Base-by-base conservation (phyloP, 2,888 invertebrate genomes). In the Nebria brevicollis region DNA sequence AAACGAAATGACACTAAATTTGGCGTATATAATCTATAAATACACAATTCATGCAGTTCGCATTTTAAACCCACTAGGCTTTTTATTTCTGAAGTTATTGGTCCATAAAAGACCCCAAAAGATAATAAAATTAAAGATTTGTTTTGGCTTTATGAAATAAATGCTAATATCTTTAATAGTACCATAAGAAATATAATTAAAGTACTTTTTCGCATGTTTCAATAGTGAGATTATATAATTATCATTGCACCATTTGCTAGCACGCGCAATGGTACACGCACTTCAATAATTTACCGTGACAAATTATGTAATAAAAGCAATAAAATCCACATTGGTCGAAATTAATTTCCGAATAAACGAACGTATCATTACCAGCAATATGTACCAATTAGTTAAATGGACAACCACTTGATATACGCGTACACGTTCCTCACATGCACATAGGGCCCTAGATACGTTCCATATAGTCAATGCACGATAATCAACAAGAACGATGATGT, bases 401-500 rank as follows among this genome's bases (percentile, higher is more conserved):
- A 25, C 70, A 70, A 13, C 10, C 70, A 70, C 70, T 70, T 70
- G 66, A 66, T 66, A 6, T 66, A 34, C 2, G 34, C 34, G 34
- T 34, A 68, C 68, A 0, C 68, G 25, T 26, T 6, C n/a, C 68
- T 25, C 15, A 68, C 68, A 68, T 26, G 8, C 15, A 68, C 13
- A n/a, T 26, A 68, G 20, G 8, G 20, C 15, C 68, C 15, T 26
- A 68, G 20, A 68, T 26, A 68, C 68, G 34, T 34, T 26, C 25
- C 11, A 4, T 26, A 11, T 26, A 25, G 8, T 10, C 25, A 26
- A 70, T 70, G 43, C 43, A 34, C 34, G 34, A 34, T 5, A 34
- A 34, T n/a, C 42, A 41, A 41, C 42, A 73, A 15, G 42, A 73
- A 73, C 41, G 73, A 73, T 73, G 73, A 73, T 73, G 73, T 73